phyloP scores from a whole-genome alignment of 1,140 invertebrate species.

The Hylaeus anthracinus region DNA sequence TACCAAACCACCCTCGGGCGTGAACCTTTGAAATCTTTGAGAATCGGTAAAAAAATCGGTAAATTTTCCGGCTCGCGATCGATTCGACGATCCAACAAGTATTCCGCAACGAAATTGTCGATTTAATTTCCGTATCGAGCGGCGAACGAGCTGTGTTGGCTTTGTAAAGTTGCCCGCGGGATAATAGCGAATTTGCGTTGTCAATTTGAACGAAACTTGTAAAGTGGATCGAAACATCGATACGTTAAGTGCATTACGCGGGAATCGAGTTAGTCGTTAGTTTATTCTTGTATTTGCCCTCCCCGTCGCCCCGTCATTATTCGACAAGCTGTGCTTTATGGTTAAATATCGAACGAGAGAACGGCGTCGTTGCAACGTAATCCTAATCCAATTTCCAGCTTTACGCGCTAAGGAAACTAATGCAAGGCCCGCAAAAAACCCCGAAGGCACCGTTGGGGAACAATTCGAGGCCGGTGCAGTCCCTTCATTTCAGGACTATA shows the following conservation, averaged over 20 bases:
- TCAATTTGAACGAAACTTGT: background rate
- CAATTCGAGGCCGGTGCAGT: constrained; percentile 95
- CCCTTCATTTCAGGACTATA: constrained; percentile 94
- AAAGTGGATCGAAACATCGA: background rate
- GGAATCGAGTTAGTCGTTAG: background rate
- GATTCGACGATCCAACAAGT: background rate
- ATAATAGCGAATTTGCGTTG: constrained; percentile 17
- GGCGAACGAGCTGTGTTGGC: background rate
- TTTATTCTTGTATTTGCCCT: constrained; percentile 5
- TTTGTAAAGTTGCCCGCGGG: constrained; percentile 6
- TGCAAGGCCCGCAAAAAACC: constrained; percentile 91
- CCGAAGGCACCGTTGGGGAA: constrained; percentile 95
- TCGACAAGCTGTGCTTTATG: constrained; percentile 39
- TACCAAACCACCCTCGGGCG: too few relatives aligned
- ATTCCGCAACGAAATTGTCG: background rate
- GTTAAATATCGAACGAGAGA: constrained; percentile 47
- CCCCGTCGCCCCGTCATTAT: constrained; percentile 14
- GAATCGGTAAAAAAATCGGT: too few relatives aligned
- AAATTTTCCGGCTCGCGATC: too few relatives aligned
- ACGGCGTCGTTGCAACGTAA: constrained; percentile 38
- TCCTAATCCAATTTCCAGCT: constrained; percentile 83
- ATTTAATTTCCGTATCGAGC: too few relatives aligned
- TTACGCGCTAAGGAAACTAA: constrained; percentile 91
- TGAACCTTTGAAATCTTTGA: too few relatives aligned
- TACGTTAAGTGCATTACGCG: constrained; percentile 25